Base-by-base conservation (phyloP, 2,888 invertebrate genomes). In the Seira sanloemensis region DNA sequence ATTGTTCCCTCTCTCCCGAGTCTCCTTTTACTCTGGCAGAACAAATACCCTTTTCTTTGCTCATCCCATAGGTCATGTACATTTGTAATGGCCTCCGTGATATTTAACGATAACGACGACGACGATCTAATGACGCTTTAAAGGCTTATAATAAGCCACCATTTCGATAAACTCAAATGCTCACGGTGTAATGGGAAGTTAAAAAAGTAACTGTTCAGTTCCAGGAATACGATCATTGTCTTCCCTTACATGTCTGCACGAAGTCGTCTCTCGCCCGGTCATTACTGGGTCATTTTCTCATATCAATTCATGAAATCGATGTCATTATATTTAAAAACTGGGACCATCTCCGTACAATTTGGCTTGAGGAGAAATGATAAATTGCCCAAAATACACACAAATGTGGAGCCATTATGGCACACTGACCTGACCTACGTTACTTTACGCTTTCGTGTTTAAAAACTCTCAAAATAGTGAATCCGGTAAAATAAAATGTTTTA, bases 91-190 rank as follows among this genome's bases (percentile, higher is more conserved):
- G 74, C 69, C 73, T 77, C 68, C 77, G 77, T 78, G 83, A 84
- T 84, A 78, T 50, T 58, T 78, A 74, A 84, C 74, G 83, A 84
- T 84, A 84, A 82, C 66, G 76, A 83, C 83, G 83, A 83, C 77
- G 73, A 78, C 83, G 68, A 74, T 74, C 68, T 84, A 84, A 84
- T 84, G 83, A 84, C 74, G 83, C 78, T 78, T 58, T 58, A 16
- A 58, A 12, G 0, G 50, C 54, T 73, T 69, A 76, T 78, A 72
- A 77, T 82, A 82, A 82, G 78, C 73, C 58, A 73, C 83, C 77
- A 72, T 73, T 78, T 83, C 37, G 72, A 76, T 58, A 58, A 58
- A 16, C n/a, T 12, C 9, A 58, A 58, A 58, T 58, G 58, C 58
- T 18, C 58, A 4, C 58, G 16, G n/a, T n/a, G n/a, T n/a, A n/a